Evolutionary conservation across 2,888 invertebrate species (phyloP).

Genomic region (Tetrapedia diversipes): DNA sequence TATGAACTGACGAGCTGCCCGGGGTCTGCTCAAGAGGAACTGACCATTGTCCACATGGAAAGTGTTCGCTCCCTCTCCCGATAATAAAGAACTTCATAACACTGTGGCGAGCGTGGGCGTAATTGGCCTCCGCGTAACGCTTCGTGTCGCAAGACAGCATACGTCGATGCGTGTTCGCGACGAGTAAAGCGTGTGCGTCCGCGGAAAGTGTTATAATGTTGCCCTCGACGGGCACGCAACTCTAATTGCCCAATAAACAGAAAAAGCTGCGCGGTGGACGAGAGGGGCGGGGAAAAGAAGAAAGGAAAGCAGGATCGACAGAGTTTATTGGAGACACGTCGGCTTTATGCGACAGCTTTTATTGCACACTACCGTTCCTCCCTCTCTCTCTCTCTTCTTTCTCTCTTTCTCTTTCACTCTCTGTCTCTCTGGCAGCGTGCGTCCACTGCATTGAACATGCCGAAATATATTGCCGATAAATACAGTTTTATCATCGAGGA

Average conservation of each 20-base stretch:
- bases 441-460: conserved; percentile 33
- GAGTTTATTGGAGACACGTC: conserved; percentile 63
- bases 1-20: conserved; percentile 41
- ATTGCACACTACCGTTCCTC: conserved; percentile 57
- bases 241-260: conserved; percentile 69
- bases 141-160: conserved; percentile 61
- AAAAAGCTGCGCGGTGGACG: background rate
- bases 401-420: conserved; percentile 8
- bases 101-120: conserved; percentile 54
- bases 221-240: conserved; percentile 42
- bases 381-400: conserved; percentile 3
- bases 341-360: conserved; percentile 59
- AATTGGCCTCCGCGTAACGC: conserved; percentile 60
- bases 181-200: conserved; percentile 26
- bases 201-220: conserved; percentile 55
- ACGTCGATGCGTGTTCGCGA: conserved; percentile 46
- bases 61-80: conserved; percentile 48
- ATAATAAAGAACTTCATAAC: conserved; percentile 65
- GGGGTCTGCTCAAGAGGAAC: background rate
- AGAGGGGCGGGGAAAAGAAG: background rate
- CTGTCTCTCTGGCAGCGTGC: conserved; percentile 9
- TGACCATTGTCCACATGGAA: conserved; percentile 46
- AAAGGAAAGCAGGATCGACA: conserved; percentile 36
- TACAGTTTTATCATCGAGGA: conserved; percentile 64
- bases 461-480: conserved; percentile 69